Evolutionary conservation across 2,113 vertebrate species (phyloP).

Genomic region (Oophaga pumilio): DNA sequence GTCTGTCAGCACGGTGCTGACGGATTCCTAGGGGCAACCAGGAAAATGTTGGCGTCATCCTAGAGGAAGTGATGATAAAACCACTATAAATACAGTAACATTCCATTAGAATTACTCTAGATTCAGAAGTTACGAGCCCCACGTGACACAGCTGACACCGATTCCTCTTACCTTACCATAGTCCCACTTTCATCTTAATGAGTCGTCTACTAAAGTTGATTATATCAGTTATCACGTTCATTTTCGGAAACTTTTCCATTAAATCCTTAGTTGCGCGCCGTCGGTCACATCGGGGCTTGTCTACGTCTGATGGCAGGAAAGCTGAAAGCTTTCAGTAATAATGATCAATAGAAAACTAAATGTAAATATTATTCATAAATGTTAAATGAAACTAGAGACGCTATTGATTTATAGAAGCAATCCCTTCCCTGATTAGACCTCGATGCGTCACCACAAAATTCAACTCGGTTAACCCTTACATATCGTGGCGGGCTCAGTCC

Average conservation of each 20-base stretch:
- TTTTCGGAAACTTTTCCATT: slow-evolving; percentile 6
- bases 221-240: background rate
- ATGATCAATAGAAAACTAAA: slow-evolving; percentile 30
- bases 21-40: background rate
- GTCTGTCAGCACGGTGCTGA: background rate
- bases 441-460: background rate
- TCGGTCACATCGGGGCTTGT: background rate
- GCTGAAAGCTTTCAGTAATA: slow-evolving; percentile 37
- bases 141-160: background rate
- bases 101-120: background rate
- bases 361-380: slow-evolving; percentile 42
- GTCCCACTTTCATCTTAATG: background rate
- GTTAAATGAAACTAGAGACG: slow-evolving; percentile 24
- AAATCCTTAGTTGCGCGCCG: background rate
- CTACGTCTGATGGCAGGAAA: background rate
- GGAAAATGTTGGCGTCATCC: background rate
- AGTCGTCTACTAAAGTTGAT: background rate
- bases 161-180: background rate
- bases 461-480: background rate
- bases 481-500: background rate
- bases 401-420: slow-evolving; percentile 14
- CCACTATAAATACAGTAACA: background rate
- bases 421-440: background rate
- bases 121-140: background rate
- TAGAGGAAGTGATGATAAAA: background rate